Base-by-base conservation (phyloP, 2,797 vertebrate genomes). In the Scyliorhinus canicula region DNA sequence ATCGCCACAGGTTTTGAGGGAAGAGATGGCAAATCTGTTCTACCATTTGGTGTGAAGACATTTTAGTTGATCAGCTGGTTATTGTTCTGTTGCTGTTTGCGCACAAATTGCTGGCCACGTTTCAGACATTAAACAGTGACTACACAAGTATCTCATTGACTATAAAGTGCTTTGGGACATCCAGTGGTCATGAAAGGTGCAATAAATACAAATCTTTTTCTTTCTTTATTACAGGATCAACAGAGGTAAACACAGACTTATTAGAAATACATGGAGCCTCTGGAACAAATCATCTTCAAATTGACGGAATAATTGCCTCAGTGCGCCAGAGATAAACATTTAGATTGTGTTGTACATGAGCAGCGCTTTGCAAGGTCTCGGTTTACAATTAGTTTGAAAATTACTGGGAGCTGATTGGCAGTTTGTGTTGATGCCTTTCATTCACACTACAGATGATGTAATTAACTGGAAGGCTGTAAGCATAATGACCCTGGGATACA, bases 321-420 rank as follows among this genome's bases (percentile, higher is more conserved):
- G 77, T 82, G 77, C 40, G 77, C 77, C 40, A 19, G 40, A 82
- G 77, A 82, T 82, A 82, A 82, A 82, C 40, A 82, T 82, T 82
- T 44, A 82, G 77, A 82, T 82, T 40, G n/a, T n/a, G 57, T 91
- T 9, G 88, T 91, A 63, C 88, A 90, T 60, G 55, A n/a, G 52
- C 50, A 57, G 14, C n/a, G 52, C 52, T 88, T 88, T 57, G 55
- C 88, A 24, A 91, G n/a, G 57, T 63, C 57, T 40, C 57, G 26
- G n/a, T 63, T 91, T 91, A 91, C n/a, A 91, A 91, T 57, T 88
- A 88, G n/a, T 91, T 91, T 63, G 77, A 44, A 82, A 82, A 82
- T 82, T 82, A 82, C 77, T 21, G 19, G 57, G 57, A 44, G 86
- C 55, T 90, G 57, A 90, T 60, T 60, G 40, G 86, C 55, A 90